Conservation (phyloP, 2,113 vertebrate genomes). For the Oophaga pumilio region DNA sequence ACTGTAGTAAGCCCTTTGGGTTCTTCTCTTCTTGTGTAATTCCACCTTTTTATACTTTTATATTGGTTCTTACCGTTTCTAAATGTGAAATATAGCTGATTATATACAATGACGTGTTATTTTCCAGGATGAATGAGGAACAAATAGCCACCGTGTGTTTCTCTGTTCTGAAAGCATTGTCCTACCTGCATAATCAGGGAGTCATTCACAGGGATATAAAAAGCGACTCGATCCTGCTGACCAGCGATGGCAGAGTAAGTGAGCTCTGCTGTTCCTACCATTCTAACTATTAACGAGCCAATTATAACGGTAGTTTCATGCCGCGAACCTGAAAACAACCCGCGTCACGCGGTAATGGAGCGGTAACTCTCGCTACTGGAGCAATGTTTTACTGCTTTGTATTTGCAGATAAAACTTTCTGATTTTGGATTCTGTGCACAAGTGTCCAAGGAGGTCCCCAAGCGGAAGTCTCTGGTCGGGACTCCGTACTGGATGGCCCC, state of each 20-base stretch:
- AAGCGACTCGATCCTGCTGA: conserved; percentile 97
- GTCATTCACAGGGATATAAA: conserved; percentile 99
- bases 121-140: conserved; percentile 95
- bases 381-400: background rate
- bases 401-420: conserved; percentile 91
- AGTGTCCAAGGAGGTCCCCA: conserved; percentile 98
- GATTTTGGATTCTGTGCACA: conserved; percentile 99
- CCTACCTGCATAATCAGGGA: conserved; percentile 95
- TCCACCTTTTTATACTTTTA: background rate
- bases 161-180: conserved; percentile 91
- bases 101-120: conserved; percentile 44
- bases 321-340: background rate
- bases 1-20: background rate
- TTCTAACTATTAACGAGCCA: background rate
- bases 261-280: background rate
- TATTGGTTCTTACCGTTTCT: background rate
- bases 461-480: conserved; percentile 95
- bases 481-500: conserved; percentile 99
- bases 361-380: too few species aligned
- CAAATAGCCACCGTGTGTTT: conserved; percentile 97
- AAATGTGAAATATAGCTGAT: background rate
- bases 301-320: background rate
- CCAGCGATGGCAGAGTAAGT: conserved; percentile 92
- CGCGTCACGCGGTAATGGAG: background rate
- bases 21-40: background rate